Evolutionary conservation across 1,140 invertebrate genomes (phyloP).

Genomic region (Glossosoma conforme): DNA sequence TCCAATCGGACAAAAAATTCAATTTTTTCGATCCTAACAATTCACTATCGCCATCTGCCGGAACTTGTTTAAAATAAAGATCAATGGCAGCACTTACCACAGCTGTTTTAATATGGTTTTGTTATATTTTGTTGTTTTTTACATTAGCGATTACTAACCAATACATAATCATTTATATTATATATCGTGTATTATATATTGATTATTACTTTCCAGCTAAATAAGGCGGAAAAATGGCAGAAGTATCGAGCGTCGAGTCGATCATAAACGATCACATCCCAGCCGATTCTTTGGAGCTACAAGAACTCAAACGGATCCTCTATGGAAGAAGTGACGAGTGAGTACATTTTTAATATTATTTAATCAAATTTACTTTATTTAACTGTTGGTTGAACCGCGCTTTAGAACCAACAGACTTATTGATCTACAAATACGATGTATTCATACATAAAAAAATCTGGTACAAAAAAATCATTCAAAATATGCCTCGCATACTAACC

Average conservation of each 20-base stretch:
- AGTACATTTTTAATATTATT: slow-evolving; percentile 7
- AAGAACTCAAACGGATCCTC: slow-evolving; percentile 21
- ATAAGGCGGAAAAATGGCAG: neutral
- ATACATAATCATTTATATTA: no score
- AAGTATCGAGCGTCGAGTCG: slow-evolving; percentile 2
- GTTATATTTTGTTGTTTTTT: no score
- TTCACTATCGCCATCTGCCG: no score
- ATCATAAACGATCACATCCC: slow-evolving; percentile 10
- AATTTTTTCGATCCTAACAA: no score
- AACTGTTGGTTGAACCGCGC: neutral
- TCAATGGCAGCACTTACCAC: no score
- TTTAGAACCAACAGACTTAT: neutral
- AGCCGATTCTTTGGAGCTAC: neutral
- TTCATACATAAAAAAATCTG: neutral
- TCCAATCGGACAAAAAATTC: no score
- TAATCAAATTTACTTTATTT: neutral
- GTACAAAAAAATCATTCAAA: neutral
- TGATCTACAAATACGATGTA: neutral
- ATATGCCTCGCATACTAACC: neutral
- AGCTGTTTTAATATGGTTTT: no score
- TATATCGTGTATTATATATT: no score
- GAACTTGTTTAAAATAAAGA: no score
- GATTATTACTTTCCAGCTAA: no score
- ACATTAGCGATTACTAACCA: no score
- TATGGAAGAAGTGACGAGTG: slow-evolving; percentile 27